Evolutionary conservation across 2,797 vertebrate species (phyloP), one percentile per base, ranked within the genome.

Genomic region (Scleropages formosus): DNA sequence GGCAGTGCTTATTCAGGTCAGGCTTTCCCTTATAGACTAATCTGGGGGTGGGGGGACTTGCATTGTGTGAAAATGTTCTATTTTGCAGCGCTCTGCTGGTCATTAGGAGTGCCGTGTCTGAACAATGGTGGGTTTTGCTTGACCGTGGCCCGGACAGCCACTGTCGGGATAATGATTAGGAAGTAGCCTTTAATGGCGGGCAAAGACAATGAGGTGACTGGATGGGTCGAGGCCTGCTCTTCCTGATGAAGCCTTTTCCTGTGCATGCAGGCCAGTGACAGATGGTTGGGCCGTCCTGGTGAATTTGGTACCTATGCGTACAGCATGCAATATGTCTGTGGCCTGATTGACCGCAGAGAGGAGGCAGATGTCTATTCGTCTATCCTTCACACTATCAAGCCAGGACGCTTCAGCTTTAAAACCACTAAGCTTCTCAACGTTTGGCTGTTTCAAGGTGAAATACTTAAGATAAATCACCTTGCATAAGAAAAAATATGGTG

Each of bases 321-420:
- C 94, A 93, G 95, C 91, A 90, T 93, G 90, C 94, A 94, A 93
- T 91, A 93, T 94, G 94, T 94, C 91, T 91, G 91, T 91, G 90
- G 90, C 90, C 84, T 89, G 87, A 93, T 90, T 90, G 86, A 91
- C 89, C 90, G 82, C 87, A 84, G 92, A 91, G 91, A 93, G 89
- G 89, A 87, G 85, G 92, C 95, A 95, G 94, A 93, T 94, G 93
- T 93, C 94, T 90, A 87, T 87, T 86, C 89, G 93, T 93, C 94
- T 90, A 87, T 87, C 86, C 89, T 75, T 84, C 78, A 83, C 84
- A 87, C 81, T 86, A 89, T 87, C 89, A 87, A 77, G 87, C 88
- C 84, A 56, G 70, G 72, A 61, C 78, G 81, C 58, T 71, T 39
- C 67, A n/a, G 24, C 68, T 78, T 60, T 78, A 67, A 18, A 61